Evolutionary conservation across 1,140 invertebrate species (phyloP).

Genomic region (Brachionus rotundiformis): DNA sequence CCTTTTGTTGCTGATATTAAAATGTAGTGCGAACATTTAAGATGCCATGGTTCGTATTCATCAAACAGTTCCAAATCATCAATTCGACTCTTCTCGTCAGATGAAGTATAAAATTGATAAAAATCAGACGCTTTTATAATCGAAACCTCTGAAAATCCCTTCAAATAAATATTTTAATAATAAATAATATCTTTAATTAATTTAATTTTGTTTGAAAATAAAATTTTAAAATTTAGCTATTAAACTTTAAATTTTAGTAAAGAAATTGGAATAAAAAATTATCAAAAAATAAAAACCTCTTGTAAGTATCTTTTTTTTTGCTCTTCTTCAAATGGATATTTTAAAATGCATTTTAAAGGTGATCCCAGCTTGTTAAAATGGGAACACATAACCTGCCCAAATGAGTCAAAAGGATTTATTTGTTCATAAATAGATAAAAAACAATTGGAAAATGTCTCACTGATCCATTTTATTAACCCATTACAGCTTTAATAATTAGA

Average conservation of each 20-base stretch:
- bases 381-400: constrained; percentile 66
- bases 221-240: neutral
- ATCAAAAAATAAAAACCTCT: constrained; percentile 56
- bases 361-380: constrained; percentile 66
- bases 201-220: neutral
- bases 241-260: no score
- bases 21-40: constrained; percentile 67
- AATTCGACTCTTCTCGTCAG: constrained; percentile 60
- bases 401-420: constrained; percentile 65
- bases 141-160: constrained; percentile 64
- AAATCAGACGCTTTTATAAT: constrained; percentile 64
- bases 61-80: constrained; percentile 67
- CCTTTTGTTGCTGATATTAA: constrained; percentile 55
- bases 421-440: constrained; percentile 67
- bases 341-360: constrained; percentile 63
- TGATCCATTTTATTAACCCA: constrained; percentile 63
- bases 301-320: constrained; percentile 63
- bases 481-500: constrained; percentile 60
- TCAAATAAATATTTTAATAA: neutral
- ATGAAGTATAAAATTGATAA: constrained; percentile 57
- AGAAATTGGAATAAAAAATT: no score
- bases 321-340: constrained; percentile 59
- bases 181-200: neutral
- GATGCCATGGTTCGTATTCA: constrained; percentile 68
- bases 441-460: constrained; percentile 61